phyloP scores from a whole-genome alignment of 2,888 invertebrate species.

The Herminia tarsipennalis region DNA sequence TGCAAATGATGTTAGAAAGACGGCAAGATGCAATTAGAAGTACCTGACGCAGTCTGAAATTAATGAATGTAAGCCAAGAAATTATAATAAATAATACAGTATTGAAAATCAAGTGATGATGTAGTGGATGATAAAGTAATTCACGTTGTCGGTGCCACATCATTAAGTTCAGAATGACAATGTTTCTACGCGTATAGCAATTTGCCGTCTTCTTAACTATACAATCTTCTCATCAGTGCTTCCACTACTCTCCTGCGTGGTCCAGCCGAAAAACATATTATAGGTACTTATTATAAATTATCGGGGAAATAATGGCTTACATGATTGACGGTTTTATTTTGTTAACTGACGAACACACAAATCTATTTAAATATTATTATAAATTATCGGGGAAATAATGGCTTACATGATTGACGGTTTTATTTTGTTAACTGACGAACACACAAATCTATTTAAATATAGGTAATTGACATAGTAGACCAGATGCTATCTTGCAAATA shows the following conservation, averaged over 20 bases:
- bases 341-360: too few species aligned
- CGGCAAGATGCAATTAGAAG: conserved; percentile 83
- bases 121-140: conserved; percentile 67
- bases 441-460: too few species aligned
- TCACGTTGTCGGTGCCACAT: conserved; percentile 83
- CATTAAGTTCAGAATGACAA: conserved; percentile 62
- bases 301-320: too few species aligned
- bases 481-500: too few species aligned
- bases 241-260: conserved; percentile 1
- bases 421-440: too few species aligned
- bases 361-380: too few species aligned
- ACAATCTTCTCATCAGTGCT: conserved; percentile 4
- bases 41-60: conserved; percentile 70
- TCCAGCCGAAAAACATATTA: conserved; percentile 45
- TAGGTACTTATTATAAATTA: too few species aligned
- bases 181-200: conserved; percentile 69
- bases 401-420: too few species aligned
- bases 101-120: conserved; percentile 70
- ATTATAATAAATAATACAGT: conserved; percentile 65
- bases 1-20: conserved; percentile 78
- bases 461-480: too few species aligned
- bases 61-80: conserved; percentile 73
- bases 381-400: too few species aligned
- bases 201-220: conserved; percentile 79
- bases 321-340: too few species aligned